Percentiles rank a stretch among this genome's conserved stretches.
Conservation (phyloP, 2,113 vertebrate genomes). For the Macrotus californicus region DNA sequence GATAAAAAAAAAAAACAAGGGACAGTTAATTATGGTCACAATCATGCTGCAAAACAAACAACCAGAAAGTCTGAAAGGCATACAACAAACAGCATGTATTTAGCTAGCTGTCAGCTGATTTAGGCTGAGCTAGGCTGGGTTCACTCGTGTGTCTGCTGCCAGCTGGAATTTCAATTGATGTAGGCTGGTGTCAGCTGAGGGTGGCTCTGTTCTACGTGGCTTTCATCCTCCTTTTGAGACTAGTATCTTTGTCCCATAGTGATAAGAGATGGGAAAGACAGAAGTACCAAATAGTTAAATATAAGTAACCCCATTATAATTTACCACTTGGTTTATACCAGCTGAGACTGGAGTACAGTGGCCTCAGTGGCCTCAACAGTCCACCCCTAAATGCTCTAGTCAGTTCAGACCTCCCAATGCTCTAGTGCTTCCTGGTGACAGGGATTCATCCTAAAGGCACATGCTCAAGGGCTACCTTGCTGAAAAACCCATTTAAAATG, state of each 20-base stretch:
- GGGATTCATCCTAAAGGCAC: not conserved
- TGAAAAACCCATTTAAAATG: not conserved
- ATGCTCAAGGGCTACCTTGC: not conserved
- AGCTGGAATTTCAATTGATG: not conserved
- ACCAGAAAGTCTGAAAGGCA: not conserved
- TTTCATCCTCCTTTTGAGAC: not conserved
- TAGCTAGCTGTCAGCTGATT: not conserved
- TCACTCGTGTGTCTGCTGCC: not conserved
- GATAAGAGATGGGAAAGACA: not conserved
- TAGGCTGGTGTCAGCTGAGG: not conserved
- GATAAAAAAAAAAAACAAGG: not conserved
- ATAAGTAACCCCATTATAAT: not conserved
- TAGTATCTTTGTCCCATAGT: not conserved
- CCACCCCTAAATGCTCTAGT: not conserved
- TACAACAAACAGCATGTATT: not conserved
- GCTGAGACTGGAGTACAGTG: not conserved
- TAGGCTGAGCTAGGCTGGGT: not conserved
- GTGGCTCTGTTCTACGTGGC: not conserved
- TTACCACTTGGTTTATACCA: not conserved
- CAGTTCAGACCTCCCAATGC: not conserved
- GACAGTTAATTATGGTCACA: not conserved
- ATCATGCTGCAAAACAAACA: not conserved
- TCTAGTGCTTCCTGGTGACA: not conserved
- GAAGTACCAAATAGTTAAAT: not conserved
- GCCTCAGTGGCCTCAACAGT: not conserved